phyloP scores from a whole-genome alignment of 2,888 invertebrate genomes.

The Malthinus flaveolus region DNA sequence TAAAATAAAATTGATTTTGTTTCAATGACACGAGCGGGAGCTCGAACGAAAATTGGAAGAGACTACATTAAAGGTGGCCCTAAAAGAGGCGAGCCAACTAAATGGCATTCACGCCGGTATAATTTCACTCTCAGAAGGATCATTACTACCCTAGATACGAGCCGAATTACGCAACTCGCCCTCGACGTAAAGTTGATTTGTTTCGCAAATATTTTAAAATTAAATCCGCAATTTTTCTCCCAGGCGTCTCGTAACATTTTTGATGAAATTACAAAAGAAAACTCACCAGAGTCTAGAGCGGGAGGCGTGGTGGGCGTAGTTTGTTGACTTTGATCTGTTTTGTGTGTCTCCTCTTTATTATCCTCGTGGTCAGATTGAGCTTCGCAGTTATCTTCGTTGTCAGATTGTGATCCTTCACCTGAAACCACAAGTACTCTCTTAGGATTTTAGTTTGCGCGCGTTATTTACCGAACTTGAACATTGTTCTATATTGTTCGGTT shows the following conservation, averaged over 20 bases:
- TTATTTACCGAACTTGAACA: neutral
- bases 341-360: constrained; percentile 48
- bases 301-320: constrained; percentile 55
- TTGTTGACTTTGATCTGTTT: constrained; percentile 56
- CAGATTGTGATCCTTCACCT: constrained; percentile 41
- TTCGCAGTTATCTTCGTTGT: constrained; percentile 36
- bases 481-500: constrained; percentile 1
- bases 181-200: no score
- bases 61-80: no score
- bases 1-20: no score
- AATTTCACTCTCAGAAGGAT: no score
- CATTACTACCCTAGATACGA: no score
- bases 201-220: neutral
- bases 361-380: constrained; percentile 38
- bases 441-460: neutral
- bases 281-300: constrained; percentile 38
- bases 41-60: no score
- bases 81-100: no score
- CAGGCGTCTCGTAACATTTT: neutral
- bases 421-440: constrained; percentile 15
- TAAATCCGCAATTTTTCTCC: neutral
- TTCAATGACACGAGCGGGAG: no score
- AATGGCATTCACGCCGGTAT: no score
- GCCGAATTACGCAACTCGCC: no score
- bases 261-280: neutral